Percentiles rank a stretch among this genome's conserved stretches.
Evolutionary conservation across 2,888 invertebrate genomes (phyloP).

Genomic region (Caenorhabditis sp.): DNA sequence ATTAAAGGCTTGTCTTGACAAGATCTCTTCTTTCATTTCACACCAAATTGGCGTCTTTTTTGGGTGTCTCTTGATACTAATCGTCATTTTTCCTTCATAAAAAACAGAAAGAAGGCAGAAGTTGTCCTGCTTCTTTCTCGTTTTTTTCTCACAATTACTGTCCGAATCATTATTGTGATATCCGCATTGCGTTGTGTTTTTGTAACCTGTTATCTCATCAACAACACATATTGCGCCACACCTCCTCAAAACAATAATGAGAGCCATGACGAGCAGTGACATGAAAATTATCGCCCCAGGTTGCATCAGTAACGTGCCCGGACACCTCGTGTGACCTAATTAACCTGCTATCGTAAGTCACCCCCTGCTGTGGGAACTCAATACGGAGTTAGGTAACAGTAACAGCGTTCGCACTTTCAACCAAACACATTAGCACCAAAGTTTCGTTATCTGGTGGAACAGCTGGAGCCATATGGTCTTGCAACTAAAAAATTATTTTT

Average conservation of each 20-base stretch:
- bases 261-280: slow-evolving; percentile 44
- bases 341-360: slow-evolving; percentile 22
- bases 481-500: background rate
- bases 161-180: slow-evolving; percentile 19
- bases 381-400: slow-evolving; percentile 15
- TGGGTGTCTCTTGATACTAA: slow-evolving; percentile 9
- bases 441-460: background rate
- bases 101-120: slow-evolving; percentile 10
- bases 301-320: slow-evolving; percentile 39
- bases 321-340: slow-evolving; percentile 28
- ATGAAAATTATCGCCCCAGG: slow-evolving; percentile 29
- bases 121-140: background rate
- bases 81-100: slow-evolving; percentile 24
- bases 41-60: slow-evolving; percentile 46
- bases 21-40: slow-evolving; percentile 47
- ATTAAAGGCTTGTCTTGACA: slow-evolving; percentile 53
- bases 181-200: slow-evolving; percentile 11
- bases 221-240: slow-evolving; percentile 40
- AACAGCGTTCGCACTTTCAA: slow-evolving; percentile 24
- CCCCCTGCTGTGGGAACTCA: slow-evolving; percentile 40
- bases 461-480: slow-evolving; percentile 22
- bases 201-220: slow-evolving; percentile 50
- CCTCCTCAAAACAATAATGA: slow-evolving; percentile 39
- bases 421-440: slow-evolving; percentile 37
- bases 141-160: slow-evolving; percentile 39